These are phyloP conservation scores for Bimastos eiseni DNA, from an alignment of 2,888 invertebrate genomes.

Conservation along the genomic window DNA sequence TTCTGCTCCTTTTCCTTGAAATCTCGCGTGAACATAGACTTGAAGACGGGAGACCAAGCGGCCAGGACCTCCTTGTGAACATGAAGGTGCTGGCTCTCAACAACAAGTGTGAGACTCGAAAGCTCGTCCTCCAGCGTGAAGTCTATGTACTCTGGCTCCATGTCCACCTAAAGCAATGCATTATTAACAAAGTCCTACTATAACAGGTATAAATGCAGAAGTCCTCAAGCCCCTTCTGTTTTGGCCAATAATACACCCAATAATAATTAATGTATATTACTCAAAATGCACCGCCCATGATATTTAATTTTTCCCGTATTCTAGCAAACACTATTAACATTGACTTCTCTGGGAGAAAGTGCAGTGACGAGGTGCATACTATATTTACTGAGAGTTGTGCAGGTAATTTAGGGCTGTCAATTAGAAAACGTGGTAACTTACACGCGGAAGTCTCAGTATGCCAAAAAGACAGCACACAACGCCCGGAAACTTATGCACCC, in stretches of 20 bases:
- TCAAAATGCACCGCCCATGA: neutral
- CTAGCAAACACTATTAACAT: no score
- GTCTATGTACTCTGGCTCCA: conserved; percentile 46
- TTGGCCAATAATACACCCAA: no score
- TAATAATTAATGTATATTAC: no score
- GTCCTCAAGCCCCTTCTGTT: neutral
- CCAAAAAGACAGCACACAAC: no score
- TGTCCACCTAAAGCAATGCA: conserved; percentile 24
- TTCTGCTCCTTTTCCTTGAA: conserved; percentile 45
- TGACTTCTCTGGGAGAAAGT: no score
- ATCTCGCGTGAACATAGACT: conserved; percentile 50
- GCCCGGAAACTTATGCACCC: no score
- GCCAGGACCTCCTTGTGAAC: conserved; percentile 54
- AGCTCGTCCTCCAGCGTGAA: conserved; percentile 53
- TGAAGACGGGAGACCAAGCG: conserved; percentile 56
- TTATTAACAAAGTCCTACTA: neutral
- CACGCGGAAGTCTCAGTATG: no score
- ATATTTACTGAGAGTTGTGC: no score
- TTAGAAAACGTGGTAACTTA: no score
- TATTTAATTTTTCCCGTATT: no score
- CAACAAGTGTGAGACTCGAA: conserved; percentile 51
- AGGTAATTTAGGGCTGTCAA: no score
- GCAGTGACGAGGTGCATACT: no score
- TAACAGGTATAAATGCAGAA: neutral
- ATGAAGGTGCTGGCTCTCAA: conserved; percentile 51